Evolutionary conservation across 2,113 vertebrate genomes (phyloP).

Genomic region (Cepphus grylle): DNA sequence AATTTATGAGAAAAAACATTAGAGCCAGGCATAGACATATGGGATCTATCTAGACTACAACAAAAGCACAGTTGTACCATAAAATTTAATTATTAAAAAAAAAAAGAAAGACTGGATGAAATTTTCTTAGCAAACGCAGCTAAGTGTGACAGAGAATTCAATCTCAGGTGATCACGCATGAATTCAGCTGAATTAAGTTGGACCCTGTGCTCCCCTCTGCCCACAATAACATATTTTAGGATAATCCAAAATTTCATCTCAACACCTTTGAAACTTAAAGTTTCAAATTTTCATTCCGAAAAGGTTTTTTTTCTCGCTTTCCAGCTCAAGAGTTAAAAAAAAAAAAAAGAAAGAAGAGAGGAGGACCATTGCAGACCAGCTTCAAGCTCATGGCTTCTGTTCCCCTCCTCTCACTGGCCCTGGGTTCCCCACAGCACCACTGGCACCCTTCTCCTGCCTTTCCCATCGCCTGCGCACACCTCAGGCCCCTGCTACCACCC

Average conservation of each 20-base stretch:
- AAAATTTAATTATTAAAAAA: background rate
- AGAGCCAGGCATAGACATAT: background rate
- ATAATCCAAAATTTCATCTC: background rate
- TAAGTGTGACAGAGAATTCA: background rate
- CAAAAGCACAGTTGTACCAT: background rate
- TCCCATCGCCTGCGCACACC: rapidly evolving
- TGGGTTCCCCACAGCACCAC: rapidly evolving
- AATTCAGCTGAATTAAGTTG: background rate
- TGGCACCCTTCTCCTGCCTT: background rate
- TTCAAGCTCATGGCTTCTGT: background rate
- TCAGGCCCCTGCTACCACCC: background rate
- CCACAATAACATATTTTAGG: background rate
- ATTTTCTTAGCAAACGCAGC: background rate
- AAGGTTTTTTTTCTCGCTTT: background rate
- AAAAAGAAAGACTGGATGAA: background rate
- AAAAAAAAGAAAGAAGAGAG: background rate
- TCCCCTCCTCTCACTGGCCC: background rate
- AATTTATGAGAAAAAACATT: background rate
- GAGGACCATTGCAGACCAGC: background rate
- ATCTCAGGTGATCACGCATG: background rate
- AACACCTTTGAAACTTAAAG: background rate
- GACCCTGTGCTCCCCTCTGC: background rate
- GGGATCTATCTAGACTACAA: background rate
- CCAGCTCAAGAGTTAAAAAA: background rate
- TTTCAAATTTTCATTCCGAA: background rate